Evolutionary conservation across 1,140 invertebrate species (phyloP).

Genomic region (Drosophila bipectinata): DNA sequence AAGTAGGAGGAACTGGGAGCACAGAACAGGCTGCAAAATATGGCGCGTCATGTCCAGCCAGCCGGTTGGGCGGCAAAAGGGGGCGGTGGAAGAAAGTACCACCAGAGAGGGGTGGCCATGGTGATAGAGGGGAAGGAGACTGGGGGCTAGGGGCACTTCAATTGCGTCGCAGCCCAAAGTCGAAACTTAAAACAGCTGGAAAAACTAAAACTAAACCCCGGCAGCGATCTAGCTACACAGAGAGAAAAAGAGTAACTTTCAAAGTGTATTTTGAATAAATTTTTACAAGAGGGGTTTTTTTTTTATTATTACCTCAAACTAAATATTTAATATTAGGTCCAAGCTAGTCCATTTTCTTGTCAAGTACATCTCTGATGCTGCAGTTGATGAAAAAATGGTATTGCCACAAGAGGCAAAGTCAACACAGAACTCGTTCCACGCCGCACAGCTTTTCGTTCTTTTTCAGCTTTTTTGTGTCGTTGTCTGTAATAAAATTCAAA

Average conservation of each 20-base stretch:
- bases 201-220: slow-evolving; percentile 39
- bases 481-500: slow-evolving; percentile 79
- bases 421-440: slow-evolving; percentile 15
- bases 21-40: slow-evolving; percentile 55
- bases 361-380: background rate
- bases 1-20: slow-evolving; percentile 1
- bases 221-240: background rate
- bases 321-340: background rate
- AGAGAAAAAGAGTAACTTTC: background rate
- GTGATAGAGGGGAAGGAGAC: background rate
- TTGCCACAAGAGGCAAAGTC: slow-evolving; percentile 43
- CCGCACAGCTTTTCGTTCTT: background rate
- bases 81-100: background rate
- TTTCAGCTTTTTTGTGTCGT: slow-evolving; percentile 19
- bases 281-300: background rate
- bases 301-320: background rate
- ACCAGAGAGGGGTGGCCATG: background rate
- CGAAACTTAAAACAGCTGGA: slow-evolving; percentile 56
- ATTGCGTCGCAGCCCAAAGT: slow-evolving; percentile 71
- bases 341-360: background rate
- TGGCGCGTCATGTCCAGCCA: slow-evolving; percentile 73
- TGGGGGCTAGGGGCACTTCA: slow-evolving; percentile 35
- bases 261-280: background rate
- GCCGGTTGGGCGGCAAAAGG: slow-evolving; percentile 8
- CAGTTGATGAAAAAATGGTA: slow-evolving; percentile 29